phyloP scores from a whole-genome alignment of 2,113 vertebrate species.

The Poeciliopsis turrubarensis region DNA sequence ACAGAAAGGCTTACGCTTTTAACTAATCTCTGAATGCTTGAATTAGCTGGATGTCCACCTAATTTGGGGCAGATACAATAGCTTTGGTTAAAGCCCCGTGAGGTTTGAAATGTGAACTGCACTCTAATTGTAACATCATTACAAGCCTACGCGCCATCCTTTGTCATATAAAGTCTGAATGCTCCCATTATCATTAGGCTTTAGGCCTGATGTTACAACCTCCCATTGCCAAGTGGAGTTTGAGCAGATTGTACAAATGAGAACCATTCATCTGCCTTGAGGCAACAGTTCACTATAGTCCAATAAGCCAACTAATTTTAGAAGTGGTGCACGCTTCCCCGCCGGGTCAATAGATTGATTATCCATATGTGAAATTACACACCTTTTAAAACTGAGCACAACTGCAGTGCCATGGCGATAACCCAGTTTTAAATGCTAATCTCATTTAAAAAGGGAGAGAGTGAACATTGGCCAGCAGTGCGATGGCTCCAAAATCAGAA shows the following conservation, averaged over 20 bases:
- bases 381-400: slow-evolving; percentile 36
- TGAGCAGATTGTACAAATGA: slow-evolving; percentile 73
- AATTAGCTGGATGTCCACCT: neutral
- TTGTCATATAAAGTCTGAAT: slow-evolving; percentile 71
- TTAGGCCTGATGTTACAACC: slow-evolving; percentile 71
- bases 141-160: slow-evolving; percentile 57
- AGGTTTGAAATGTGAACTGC: slow-evolving; percentile 49
- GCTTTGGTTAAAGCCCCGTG: slow-evolving; percentile 43
- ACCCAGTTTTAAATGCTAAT: slow-evolving; percentile 27
- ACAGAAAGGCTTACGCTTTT: neutral
- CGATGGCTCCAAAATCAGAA: slow-evolving; percentile 11
- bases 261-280: slow-evolving; percentile 64
- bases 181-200: slow-evolving; percentile 69
- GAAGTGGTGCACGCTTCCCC: slow-evolving; percentile 56
- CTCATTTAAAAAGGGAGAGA: slow-evolving; percentile 10
- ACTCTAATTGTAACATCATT: slow-evolving; percentile 56
- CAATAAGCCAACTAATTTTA: slow-evolving; percentile 65
- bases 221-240: slow-evolving; percentile 69
- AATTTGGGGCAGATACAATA: slow-evolving; percentile 17
- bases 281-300: slow-evolving; percentile 61
- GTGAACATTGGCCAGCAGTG: slow-evolving; percentile 6
- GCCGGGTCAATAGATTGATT: slow-evolving; percentile 55
- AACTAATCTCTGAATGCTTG: neutral
- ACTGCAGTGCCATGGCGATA: slow-evolving; percentile 18
- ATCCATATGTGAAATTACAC: slow-evolving; percentile 62